phyloP scores from a whole-genome alignment of 2,113 vertebrate genomes.

The Catharus bicknelli region DNA sequence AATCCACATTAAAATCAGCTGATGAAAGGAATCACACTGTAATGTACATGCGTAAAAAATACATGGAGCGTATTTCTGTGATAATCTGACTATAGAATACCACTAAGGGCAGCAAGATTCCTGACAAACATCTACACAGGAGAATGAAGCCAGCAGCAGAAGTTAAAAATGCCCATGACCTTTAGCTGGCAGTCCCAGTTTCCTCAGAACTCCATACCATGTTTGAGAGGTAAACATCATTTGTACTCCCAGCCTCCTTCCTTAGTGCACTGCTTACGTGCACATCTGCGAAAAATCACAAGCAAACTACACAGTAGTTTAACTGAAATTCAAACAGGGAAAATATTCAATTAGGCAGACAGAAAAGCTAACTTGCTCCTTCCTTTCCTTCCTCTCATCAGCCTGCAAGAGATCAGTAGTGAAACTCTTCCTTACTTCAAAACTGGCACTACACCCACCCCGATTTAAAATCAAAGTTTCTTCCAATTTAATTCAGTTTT shows the following conservation, averaged over 20 bases:
- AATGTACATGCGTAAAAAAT: neutral
- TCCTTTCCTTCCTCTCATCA: neutral
- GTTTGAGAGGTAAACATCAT: neutral
- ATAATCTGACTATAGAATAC: neutral
- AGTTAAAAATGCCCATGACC: slow-evolving; percentile 45
- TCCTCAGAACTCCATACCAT: neutral
- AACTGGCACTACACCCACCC: neutral
- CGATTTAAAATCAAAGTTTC: neutral
- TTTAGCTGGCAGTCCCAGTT: slow-evolving; percentile 29
- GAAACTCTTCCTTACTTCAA: neutral
- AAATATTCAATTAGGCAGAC: neutral
- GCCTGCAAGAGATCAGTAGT: neutral
- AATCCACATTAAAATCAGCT: neutral
- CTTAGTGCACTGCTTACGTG: neutral
- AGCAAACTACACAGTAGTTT: neutral
- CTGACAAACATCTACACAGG: neutral
- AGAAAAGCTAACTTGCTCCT: neutral
- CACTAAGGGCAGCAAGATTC: neutral
- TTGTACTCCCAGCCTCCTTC: neutral
- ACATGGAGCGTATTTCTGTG: neutral
- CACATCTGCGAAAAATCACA: neutral
- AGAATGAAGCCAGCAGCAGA: neutral
- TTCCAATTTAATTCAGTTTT: neutral
- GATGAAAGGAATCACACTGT: neutral
- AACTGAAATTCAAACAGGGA: neutral